These are phyloP conservation scores for Myotis davidii DNA, from an alignment of 2,113 vertebrate species.

Conservation along the genomic window DNA sequence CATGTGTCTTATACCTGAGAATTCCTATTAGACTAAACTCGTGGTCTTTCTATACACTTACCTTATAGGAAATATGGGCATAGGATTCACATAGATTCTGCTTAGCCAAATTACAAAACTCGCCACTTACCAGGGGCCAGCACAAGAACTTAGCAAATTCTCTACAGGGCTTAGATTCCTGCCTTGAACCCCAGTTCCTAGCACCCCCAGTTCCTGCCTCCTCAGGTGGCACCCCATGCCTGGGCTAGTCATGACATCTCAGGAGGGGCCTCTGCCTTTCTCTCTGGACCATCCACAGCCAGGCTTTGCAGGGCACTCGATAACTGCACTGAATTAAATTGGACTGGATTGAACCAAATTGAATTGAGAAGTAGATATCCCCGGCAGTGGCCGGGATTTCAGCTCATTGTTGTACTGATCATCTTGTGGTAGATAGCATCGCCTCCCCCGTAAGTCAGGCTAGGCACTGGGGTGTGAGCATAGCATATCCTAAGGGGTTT, in stretches of 20 bases:
- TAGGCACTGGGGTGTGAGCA: conserved; percentile 14
- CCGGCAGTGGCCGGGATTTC: conserved; percentile 40
- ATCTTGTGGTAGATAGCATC: conserved; percentile 43
- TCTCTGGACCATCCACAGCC: neutral
- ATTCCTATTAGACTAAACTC: neutral
- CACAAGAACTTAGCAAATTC: neutral
- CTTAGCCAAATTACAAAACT: neutral
- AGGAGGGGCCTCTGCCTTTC: neutral
- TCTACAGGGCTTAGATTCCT: neutral
- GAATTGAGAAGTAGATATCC: conserved; percentile 65
- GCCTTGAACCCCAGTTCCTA: neutral
- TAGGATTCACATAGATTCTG: neutral
- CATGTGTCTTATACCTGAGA: neutral
- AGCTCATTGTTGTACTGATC: conserved; percentile 60
- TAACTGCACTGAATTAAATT: conserved; percentile 55
- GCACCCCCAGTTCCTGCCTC: neutral
- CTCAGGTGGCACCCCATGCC: neutral
- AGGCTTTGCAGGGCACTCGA: neutral
- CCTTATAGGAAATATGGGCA: neutral
- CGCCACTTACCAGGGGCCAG: neutral
- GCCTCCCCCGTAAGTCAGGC: conserved; percentile 19
- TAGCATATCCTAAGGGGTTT: conserved; percentile 3
- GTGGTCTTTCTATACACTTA: neutral
- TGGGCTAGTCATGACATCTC: neutral
- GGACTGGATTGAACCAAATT: conserved; percentile 62